A percentile compares a stretch with the other conserved stretches of the same genome.
phyloP scores from a whole-genome alignment of 2,113 vertebrate species.

The Campylomormyrus tamandua region DNA sequence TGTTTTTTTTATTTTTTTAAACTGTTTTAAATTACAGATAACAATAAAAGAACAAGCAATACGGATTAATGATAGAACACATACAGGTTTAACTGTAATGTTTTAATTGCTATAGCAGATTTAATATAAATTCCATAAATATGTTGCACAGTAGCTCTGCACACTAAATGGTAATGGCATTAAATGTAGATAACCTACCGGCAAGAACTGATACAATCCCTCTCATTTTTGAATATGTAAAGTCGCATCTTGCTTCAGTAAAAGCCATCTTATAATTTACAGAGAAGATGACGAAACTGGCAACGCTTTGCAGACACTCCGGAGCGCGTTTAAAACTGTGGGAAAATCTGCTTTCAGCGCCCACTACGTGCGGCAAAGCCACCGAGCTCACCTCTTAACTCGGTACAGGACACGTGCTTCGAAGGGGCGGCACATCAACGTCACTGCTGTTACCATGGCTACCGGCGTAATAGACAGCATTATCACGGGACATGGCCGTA shows the following conservation, averaged over 20 bases:
- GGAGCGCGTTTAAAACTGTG: neutral
- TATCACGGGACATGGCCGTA: constrained; percentile 47
- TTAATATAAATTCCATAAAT: neutral
- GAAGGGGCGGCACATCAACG: constrained; percentile 36
- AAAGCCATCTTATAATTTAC: constrained; percentile 49
- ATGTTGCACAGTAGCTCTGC: neutral
- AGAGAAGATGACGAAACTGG: neutral
- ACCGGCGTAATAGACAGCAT: constrained; percentile 27
- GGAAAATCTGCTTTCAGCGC: neutral
- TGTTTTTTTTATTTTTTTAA: neutral
- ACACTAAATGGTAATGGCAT: neutral
- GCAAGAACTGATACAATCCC: constrained; percentile 60
- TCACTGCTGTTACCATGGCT: constrained; percentile 47
- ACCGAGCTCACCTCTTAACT: neutral
- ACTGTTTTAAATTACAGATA: neutral
- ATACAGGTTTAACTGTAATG: neutral
- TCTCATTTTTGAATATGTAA: constrained; percentile 70
- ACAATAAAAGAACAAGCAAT: neutral
- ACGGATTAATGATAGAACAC: neutral
- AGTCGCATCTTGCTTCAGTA: constrained; percentile 61
- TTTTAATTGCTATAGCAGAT: neutral
- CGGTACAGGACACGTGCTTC: constrained; percentile 47
- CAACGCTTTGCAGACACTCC: neutral
- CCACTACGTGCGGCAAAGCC: neutral
- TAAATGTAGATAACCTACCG: constrained; percentile 46